phyloP scores from a whole-genome alignment of 2,888 invertebrate species.

The Acrocyrtus sp. region DNA sequence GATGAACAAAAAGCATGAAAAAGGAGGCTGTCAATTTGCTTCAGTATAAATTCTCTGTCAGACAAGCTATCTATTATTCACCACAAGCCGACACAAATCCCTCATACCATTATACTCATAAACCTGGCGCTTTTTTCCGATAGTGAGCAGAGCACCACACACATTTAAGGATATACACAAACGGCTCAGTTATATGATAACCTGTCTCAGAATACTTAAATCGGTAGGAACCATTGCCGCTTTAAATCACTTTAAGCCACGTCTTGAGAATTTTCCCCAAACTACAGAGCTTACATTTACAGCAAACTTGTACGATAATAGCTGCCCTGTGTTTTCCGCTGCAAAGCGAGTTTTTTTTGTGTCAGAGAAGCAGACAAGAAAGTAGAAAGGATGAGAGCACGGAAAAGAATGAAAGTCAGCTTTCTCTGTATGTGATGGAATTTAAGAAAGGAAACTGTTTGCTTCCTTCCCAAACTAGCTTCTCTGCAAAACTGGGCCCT shows the following conservation, averaged over 20 bases:
- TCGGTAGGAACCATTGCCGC: constrained; percentile 7
- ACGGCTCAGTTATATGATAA: constrained; percentile 14
- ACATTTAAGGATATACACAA: neutral
- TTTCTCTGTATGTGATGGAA: constrained; percentile 19
- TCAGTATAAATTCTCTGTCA: constrained; percentile 1
- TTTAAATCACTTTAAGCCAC: neutral
- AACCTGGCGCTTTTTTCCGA: constrained; percentile 19
- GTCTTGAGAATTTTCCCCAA: neutral
- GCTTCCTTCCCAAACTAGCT: constrained; percentile 32
- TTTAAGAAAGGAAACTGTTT: constrained; percentile 38
- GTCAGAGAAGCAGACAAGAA: neutral
- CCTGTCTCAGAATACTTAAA: constrained; percentile 37
- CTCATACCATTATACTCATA: constrained; percentile 1
- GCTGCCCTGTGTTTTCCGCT: too few relatives aligned
- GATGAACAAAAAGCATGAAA: neutral
- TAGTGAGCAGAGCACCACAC: constrained; percentile 7
- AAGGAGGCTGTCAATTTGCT: constrained; percentile 20
- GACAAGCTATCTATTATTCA: constrained; percentile 3
- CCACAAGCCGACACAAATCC: constrained; percentile 8
- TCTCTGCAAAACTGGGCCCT: constrained; percentile 40
- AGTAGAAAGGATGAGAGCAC: neutral
- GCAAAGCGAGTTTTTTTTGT: neutral
- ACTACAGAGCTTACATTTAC: too few relatives aligned
- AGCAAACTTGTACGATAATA: neutral
- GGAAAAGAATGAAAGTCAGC: constrained; percentile 26